Evolutionary conservation across 1,140 invertebrate species (phyloP), one percentile per base, ranked within the genome.

Genomic region (Berghia stephanieae): DNA sequence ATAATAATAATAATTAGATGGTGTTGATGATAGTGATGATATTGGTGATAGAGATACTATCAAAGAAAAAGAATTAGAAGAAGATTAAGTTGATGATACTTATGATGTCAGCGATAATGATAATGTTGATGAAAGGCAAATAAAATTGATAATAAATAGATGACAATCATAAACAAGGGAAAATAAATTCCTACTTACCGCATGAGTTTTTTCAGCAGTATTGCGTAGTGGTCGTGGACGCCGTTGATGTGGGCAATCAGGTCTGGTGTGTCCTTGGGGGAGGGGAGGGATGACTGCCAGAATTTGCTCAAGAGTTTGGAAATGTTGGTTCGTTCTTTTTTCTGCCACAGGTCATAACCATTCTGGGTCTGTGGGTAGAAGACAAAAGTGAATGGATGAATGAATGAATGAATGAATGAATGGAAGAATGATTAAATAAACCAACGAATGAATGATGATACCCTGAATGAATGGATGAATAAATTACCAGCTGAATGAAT

Each of bases 311-410:
- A 73, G 49, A 86, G 77, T 24, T 85, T 82, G 8, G 82, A 80
- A 44, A 87, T 86, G 27, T 85, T 83, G 24, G 40, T 72, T 71
- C 84, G 77, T 75, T 86, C 83, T 68, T 76, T 75, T 60, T 85
- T 83, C 66, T 85, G 85, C 86, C 86, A 87, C 5, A 79, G 63
- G 24, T 86, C 85, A 81, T 85, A 87, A 0, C 83, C 85, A 77
- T 79, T 76, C 21, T 80, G 82, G 38, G 81, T 83, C 85, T 86
- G 72, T 24, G 44, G n/a, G n/a, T n/a, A n/a, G n/a, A n/a, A n/a
- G n/a, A n/a, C n/a, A 80, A 49, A 71, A 69, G 16, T 63, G 24
- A 71, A 70, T 34, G 42, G 27, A n/a, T 34, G 46, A 18, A 38
- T 69, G 52, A 72, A 46, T 21, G 27, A 16, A 27, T 72, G 44